Conservation (phyloP, 2,888 invertebrate species). For the Creontiades dilutus region DNA sequence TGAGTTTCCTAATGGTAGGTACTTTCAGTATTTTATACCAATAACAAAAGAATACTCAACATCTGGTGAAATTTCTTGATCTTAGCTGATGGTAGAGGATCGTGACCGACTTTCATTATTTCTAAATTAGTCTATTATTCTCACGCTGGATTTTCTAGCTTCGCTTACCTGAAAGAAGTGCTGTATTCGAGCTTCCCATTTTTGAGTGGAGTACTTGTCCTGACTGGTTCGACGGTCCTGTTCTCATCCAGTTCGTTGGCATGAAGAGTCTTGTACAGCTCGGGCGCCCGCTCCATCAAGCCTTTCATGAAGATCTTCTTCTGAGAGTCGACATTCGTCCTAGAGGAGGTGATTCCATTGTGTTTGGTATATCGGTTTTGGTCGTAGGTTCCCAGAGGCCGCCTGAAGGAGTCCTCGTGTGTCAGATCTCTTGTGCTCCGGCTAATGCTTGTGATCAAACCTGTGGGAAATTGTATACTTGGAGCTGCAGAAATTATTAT, state of each 20-base stretch:
- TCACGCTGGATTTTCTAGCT: background rate
- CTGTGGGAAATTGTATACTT: conserved; percentile 77
- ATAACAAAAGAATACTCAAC: background rate
- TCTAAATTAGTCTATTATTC: background rate
- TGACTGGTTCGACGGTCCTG: conserved; percentile 64
- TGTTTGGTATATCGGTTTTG: conserved; percentile 74
- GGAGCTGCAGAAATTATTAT: too few relatives aligned
- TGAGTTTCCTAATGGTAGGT: too few relatives aligned
- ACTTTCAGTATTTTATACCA: too few relatives aligned
- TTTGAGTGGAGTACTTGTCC: conserved; percentile 77
- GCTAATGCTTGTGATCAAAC: conserved; percentile 91
- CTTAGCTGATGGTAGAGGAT: too few relatives aligned
- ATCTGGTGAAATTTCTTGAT: background rate
- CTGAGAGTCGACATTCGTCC: conserved; percentile 81
- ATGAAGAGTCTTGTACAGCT: conserved; percentile 85
- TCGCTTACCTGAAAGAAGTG: conserved; percentile 76
- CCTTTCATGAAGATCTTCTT: conserved; percentile 85
- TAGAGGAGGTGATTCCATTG: conserved; percentile 79
- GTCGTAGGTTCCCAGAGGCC: conserved; percentile 73
- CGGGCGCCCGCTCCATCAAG: conserved; percentile 86
- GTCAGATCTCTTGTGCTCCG: conserved; percentile 89
- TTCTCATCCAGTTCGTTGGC: conserved; percentile 80
- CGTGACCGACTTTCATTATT: too few relatives aligned
- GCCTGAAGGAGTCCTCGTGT: conserved; percentile 78
- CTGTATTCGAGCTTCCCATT: conserved; percentile 76